These are phyloP conservation scores for Tiliqua scincoides DNA, from an alignment of 2,113 vertebrate species.

Conservation along the genomic window DNA sequence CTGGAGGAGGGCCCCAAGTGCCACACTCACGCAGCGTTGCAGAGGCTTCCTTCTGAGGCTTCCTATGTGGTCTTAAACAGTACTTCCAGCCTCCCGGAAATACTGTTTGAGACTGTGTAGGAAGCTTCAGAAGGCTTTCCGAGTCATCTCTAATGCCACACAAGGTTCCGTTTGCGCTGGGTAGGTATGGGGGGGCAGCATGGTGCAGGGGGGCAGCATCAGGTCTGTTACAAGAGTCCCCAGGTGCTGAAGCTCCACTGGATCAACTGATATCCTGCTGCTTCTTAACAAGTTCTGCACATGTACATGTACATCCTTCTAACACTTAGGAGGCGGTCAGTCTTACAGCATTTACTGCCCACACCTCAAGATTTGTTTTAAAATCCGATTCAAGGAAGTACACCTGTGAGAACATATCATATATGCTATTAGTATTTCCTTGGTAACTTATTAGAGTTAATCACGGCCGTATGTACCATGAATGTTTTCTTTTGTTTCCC, in stretches of 20 bases:
- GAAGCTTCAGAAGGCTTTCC: too few species aligned
- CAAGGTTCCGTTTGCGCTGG: too few species aligned
- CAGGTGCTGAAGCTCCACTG: background rate
- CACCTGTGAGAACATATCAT: constrained; percentile 5
- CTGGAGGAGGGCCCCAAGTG: too few species aligned
- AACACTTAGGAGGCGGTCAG: background rate
- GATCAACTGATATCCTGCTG: background rate
- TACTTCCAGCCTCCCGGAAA: too few species aligned
- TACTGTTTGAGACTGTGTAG: too few species aligned
- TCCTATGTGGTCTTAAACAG: too few species aligned
- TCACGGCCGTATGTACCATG: background rate
- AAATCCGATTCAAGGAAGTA: constrained; percentile 18
- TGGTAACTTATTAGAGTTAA: background rate
- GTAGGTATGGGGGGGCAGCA: too few species aligned
- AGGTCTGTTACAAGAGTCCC: too few species aligned
- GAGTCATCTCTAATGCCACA: too few species aligned
- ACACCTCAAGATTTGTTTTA: background rate
- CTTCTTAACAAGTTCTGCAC: background rate
- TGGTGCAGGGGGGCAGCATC: too few species aligned
- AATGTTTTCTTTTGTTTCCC: background rate
- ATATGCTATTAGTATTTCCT: background rate
- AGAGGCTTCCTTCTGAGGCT: too few species aligned
- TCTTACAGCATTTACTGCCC: background rate
- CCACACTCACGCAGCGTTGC: too few species aligned
- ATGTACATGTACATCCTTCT: background rate